A percentile compares a stretch with the other conserved stretches of the same genome.
These are phyloP conservation scores for Alsophila aescularia DNA, from an alignment of 2,888 invertebrate species.

Conservation along the genomic window DNA sequence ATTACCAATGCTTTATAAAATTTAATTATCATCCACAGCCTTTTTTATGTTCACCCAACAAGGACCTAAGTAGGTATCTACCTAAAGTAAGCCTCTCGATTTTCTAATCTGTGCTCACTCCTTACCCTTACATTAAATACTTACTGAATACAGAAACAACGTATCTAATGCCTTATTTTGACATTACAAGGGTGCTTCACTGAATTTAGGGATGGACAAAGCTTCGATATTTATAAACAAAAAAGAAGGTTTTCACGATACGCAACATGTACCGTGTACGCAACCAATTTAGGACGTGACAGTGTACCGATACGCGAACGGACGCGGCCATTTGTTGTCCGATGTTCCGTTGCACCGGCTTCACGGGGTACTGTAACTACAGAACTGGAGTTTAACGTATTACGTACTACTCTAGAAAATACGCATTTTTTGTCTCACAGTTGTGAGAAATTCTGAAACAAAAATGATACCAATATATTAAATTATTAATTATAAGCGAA, in stretches of 20 bases:
- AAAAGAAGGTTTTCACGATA: slow-evolving; percentile 51
- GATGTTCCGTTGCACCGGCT: slow-evolving; percentile 16
- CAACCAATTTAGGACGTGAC: slow-evolving; percentile 74
- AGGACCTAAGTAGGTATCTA: no score
- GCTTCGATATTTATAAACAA: slow-evolving; percentile 43
- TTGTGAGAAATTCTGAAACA: no score
- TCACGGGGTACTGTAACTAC: background rate
- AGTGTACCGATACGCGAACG: slow-evolving; percentile 61
- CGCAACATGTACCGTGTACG: slow-evolving; percentile 41
- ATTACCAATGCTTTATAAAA: no score
- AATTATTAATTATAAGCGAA: no score
- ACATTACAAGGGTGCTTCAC: background rate
- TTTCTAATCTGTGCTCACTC: no score
- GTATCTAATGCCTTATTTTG: background rate
- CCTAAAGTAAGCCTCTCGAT: no score
- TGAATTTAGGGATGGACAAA: slow-evolving; percentile 7
- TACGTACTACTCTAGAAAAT: background rate
- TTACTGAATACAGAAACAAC: background rate
- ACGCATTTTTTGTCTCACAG: no score
- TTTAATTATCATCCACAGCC: no score
- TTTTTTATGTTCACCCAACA: no score
- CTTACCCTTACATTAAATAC: background rate
- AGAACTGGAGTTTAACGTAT: slow-evolving; percentile 6
- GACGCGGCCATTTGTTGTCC: slow-evolving; percentile 48
- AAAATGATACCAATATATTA: no score